Evolutionary conservation across 2,888 invertebrate species (phyloP), one percentile per base, ranked within the genome.

Genomic region (Drosophila imparisetae): DNA sequence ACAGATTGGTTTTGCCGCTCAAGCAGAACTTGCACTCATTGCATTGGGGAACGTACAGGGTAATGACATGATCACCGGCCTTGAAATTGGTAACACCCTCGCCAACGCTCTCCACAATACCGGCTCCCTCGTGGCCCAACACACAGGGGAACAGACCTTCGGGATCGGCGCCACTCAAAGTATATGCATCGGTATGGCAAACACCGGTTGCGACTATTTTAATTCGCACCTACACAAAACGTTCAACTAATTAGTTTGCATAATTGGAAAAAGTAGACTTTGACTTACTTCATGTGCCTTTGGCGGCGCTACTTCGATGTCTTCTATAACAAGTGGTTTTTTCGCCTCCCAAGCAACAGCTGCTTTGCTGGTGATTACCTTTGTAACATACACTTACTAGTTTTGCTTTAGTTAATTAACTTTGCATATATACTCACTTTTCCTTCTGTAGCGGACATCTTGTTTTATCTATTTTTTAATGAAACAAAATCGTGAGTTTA

Each of bases 321-420:
- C 96, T 94, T 99, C 99, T 59, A 99, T 95, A 2, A 95, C 95
- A 32, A 99, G 94, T 10, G 98, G 97, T 90, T 97, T 95, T 81
- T 98, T 98, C 60, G 98, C 95, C 86, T 95, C 97, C 99, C 99
- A 99, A 6, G 99, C 99, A 24, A 99, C 98, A 2, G 99, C 99
- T 29, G 99, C 99, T 91, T 95, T 95, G 93, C 99, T 99, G 89
- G 95, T 96, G 81, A 99, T 99, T 54, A 95, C 95, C 96, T 96
- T 59, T 64, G 50, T 7, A 4, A 34, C 62, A 57, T 10, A n/a
- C n/a, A 36, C 10, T 42, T 75, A 30, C 6, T 45, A 15, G 15
- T 45, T n/a, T 29, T 4, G 21, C 27, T 45, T 34, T 6, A 21
- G 5, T 40, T 62, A 50, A 64, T 73, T 53, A 64, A n/a, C 8